A percentile compares a stretch with the other conserved stretches of the same genome.
Evolutionary conservation across 2,888 invertebrate genomes (phyloP).

Genomic region (Drosophila neotestacea): DNA sequence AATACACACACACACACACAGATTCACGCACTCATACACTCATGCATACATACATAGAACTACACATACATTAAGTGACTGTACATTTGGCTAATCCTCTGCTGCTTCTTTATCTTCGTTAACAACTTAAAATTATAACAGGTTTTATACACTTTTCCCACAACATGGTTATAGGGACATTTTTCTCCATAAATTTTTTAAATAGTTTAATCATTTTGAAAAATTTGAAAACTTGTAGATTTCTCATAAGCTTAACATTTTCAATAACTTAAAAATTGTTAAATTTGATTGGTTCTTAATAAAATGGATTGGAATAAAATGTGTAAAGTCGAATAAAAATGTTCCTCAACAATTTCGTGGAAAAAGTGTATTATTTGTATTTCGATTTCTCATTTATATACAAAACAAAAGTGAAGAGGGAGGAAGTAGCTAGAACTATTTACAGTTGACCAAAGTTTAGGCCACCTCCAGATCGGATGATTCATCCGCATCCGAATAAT

Average conservation of each 20-base stretch:
- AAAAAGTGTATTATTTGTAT: neutral
- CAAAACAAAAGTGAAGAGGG: constrained; percentile 59
- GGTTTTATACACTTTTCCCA: neutral
- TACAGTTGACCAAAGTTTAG: constrained; percentile 84
- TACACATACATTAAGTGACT: constrained; percentile 63
- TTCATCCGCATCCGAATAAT: constrained; percentile 89
- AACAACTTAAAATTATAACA: constrained; percentile 64
- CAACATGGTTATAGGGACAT: neutral
- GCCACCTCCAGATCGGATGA: constrained; percentile 94
- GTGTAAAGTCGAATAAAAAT: neutral
- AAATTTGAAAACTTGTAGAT: no score
- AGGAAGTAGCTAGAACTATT: constrained; percentile 31
- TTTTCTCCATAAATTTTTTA: neutral
- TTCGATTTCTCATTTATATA: constrained; percentile 58
- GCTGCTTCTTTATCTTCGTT: constrained; percentile 12
- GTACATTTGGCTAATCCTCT: constrained; percentile 66
- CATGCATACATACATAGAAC: constrained; percentile 28
- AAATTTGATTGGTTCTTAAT: no score
- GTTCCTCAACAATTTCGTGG: neutral
- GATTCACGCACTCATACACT: constrained; percentile 7
- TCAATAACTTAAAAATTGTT: no score
- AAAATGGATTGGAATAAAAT: no score
- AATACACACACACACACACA: constrained; percentile 25
- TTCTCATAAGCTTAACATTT: no score
- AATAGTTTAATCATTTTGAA: no score